These are phyloP conservation scores for Drosophila littoralis DNA, from an alignment of 1,140 invertebrate genomes.

Conservation along the genomic window DNA sequence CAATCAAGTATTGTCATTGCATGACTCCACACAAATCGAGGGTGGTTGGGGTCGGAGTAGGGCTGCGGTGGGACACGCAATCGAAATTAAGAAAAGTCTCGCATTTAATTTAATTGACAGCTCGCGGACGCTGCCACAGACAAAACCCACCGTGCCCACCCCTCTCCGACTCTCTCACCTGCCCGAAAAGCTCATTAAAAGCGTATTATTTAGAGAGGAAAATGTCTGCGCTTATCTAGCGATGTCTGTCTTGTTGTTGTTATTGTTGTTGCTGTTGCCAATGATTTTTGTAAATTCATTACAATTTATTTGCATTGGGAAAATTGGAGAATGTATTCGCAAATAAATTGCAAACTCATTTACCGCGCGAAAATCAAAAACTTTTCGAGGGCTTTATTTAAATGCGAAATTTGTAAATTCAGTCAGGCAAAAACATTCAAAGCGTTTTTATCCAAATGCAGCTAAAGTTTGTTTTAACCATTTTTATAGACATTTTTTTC, in stretches of 20 bases:
- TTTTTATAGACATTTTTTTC: constrained; percentile 47
- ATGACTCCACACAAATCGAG: constrained; percentile 59
- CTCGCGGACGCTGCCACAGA: constrained; percentile 54
- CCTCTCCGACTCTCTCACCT: constrained; percentile 20
- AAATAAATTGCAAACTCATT: constrained; percentile 80
- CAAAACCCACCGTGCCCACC: constrained; percentile 14
- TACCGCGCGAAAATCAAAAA: constrained; percentile 57
- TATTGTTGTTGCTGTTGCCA: constrained; percentile 20
- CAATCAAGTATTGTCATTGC: constrained; percentile 79
- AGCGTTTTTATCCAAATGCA: constrained; percentile 22
- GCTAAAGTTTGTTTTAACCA: constrained; percentile 64
- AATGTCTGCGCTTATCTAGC: constrained; percentile 34
- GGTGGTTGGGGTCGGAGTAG: not conserved
- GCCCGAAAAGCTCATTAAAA: constrained; percentile 67
- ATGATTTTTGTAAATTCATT: constrained; percentile 77
- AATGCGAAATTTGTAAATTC: constrained; percentile 60
- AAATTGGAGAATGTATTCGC: constrained; percentile 9
- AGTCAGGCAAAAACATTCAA: constrained; percentile 50
- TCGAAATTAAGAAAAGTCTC: constrained; percentile 76
- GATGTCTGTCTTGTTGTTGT: constrained; percentile 1
- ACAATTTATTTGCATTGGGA: constrained; percentile 62
- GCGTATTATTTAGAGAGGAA: constrained; percentile 58
- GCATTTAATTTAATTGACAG: constrained; percentile 81
- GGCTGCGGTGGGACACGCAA: constrained; percentile 50
- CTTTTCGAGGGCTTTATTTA: constrained; percentile 60